These are phyloP conservation scores for Cisticola juncidis DNA, from an alignment of 2,113 vertebrate species.

Conservation along the genomic window DNA sequence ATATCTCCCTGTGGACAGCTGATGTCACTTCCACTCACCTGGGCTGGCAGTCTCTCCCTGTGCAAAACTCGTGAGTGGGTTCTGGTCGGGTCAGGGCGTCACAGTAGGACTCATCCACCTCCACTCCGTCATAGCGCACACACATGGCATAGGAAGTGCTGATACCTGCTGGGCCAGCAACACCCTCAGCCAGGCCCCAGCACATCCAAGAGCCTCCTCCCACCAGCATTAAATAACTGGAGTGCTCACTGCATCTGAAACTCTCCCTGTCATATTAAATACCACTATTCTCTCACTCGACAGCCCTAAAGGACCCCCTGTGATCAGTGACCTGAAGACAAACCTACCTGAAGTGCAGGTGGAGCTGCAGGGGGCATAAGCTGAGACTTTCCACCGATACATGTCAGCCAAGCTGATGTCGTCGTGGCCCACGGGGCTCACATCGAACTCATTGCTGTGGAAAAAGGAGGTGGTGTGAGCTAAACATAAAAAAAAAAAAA, in stretches of 20 bases:
- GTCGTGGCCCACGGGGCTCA: slow-evolving; percentile 67
- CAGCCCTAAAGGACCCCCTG: neutral
- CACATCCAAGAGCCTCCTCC: neutral
- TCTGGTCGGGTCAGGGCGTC: slow-evolving; percentile 85
- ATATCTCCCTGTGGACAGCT: neutral
- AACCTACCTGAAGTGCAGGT: slow-evolving; percentile 88
- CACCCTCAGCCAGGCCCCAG: neutral
- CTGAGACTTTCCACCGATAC: slow-evolving; percentile 92
- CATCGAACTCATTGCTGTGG: slow-evolving; percentile 84
- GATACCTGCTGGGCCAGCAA: slow-evolving; percentile 75
- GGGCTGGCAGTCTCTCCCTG: slow-evolving; percentile 86
- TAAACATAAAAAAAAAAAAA: neutral
- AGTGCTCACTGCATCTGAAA: neutral
- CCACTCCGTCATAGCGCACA: slow-evolving; percentile 83
- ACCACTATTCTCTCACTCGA: neutral
- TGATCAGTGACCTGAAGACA: neutral
- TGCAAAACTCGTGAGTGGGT: slow-evolving; percentile 86
- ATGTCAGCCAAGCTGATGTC: slow-evolving; percentile 86
- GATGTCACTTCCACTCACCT: slow-evolving; percentile 69
- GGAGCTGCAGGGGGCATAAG: slow-evolving; percentile 89
- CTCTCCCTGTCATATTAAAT: neutral
- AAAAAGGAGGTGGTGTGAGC: neutral
- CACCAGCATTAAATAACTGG: neutral
- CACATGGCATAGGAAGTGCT: slow-evolving; percentile 81
- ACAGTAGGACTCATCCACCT: slow-evolving; percentile 85